Percentiles rank a stretch among this genome's conserved stretches.
These are phyloP conservation scores for Diplodus sargus DNA, from an alignment of 2,797 vertebrate genomes.

Conservation along the genomic window DNA sequence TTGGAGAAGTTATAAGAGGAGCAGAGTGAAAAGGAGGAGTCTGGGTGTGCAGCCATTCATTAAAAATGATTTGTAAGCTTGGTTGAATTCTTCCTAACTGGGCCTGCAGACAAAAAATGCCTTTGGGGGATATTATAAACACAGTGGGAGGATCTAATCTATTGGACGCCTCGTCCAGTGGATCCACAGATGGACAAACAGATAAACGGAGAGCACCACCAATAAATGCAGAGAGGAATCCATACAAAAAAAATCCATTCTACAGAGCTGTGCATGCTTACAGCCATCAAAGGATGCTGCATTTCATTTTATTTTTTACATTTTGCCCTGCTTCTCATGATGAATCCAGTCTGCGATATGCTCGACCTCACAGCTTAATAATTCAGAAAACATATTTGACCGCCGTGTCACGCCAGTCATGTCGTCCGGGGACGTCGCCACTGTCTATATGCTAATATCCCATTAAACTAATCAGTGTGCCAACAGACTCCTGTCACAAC, in stretches of 20 bases:
- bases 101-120: conserved; percentile 48
- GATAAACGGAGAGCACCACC: conserved; percentile 21
- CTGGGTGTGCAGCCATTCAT: conserved; percentile 63
- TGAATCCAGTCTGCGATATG: conserved; percentile 9
- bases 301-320: background rate
- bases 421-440: conserved; percentile 13
- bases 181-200: conserved; percentile 55
- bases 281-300: background rate
- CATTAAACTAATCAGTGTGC: conserved; percentile 57
- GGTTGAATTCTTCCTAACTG: conserved; percentile 47
- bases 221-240: conserved; percentile 10
- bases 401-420: conserved; percentile 19
- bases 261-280: background rate
- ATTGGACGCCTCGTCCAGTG: conserved; percentile 36
- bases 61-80: conserved; percentile 73
- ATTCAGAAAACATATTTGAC: conserved; percentile 34
- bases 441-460: conserved; percentile 48
- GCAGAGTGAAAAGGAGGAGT: background rate
- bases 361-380: conserved; percentile 17
- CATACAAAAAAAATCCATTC: conserved; percentile 2
- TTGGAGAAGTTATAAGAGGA: conserved; percentile 7
- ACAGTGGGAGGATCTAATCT: conserved; percentile 32
- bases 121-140: conserved; percentile 33
- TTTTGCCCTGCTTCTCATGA: conserved; percentile 10
- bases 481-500: conserved; percentile 10